phyloP scores from a whole-genome alignment of 2,888 invertebrate genomes.

The Philaethria dido region DNA sequence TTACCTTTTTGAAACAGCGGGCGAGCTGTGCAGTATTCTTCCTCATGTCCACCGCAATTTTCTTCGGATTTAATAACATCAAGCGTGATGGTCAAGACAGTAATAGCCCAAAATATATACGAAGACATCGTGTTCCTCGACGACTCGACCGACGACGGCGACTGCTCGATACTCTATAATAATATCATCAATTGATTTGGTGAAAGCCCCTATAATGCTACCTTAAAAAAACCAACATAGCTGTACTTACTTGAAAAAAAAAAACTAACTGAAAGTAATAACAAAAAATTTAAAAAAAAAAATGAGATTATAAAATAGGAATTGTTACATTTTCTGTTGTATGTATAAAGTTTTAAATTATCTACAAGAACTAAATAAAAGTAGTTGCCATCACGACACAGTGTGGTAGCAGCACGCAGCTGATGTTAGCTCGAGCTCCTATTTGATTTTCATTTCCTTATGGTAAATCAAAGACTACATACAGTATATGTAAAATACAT shows the following conservation, averaged over 20 bases:
- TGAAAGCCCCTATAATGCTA: conserved; percentile 57
- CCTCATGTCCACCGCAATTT: conserved; percentile 11
- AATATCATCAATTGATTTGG: conserved; percentile 50
- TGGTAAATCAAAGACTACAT: no score
- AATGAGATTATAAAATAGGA: neutral
- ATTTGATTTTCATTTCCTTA: neutral
- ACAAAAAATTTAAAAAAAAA: conserved; percentile 2
- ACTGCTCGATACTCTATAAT: conserved; percentile 47
- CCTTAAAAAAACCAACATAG: neutral
- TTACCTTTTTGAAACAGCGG: conserved; percentile 1
- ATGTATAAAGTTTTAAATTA: neutral
- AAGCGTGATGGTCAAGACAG: conserved; percentile 1
- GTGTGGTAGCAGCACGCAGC: neutral
- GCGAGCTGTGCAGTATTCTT: conserved; percentile 22
- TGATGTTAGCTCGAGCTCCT: no score
- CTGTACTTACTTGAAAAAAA: neutral
- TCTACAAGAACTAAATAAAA: neutral
- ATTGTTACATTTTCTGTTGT: neutral
- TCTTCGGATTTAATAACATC: conserved; percentile 12
- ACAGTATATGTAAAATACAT: no score
- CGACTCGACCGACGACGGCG: conserved; percentile 31
- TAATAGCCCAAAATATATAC: conserved; percentile 8
- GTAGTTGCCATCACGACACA: neutral
- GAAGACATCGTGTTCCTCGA: conserved; percentile 24
- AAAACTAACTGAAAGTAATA: neutral